Evolutionary conservation across 2,888 invertebrate genomes (phyloP), one percentile per base, ranked within the genome.

Genomic region (Conus canariensis): DNA sequence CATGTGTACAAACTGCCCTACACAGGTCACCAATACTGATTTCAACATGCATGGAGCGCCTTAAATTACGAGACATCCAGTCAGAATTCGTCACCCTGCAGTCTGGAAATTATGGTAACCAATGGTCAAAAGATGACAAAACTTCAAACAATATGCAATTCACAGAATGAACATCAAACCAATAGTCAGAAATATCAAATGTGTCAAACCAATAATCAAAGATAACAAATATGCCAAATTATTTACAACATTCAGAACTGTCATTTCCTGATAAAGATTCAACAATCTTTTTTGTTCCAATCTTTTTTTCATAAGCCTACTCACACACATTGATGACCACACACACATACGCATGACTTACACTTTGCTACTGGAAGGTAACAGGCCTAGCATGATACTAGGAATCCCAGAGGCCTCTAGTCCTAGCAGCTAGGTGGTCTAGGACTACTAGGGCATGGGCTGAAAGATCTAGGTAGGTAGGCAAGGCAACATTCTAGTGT

Each of bases 401-500:
- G 77, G 77, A 25, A 80, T 30, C 30, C 77, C 45, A 80, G 10
- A 45, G 77, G 45, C 77, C 77, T 80, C 77, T 80, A 80, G 10
- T 30, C 77, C 77, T 80, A 80, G 10, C 30, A 80, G 30, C 77
- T 80, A 80, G 77, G 77, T 10, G 25, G 30, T 30, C 77, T 80
- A 80, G 77, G 30, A 30, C 77, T 80, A 30, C 77, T 80, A 80
- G 77, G 77, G 12, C 14, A 12, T 30, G 30, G 77, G 77, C 77
- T 80, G 77, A 80, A 80, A 80, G 77, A 80, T 10, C 77, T 80
- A 80, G 77, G 77, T 80, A 80, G 77, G n/a, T 74, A 30, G 77
- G 25, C 77, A 80, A 80, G 77, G 77, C 77, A 80, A 22, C 12
- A 10, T 30, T 30, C 77, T 80, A 80, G 22, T 80, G 30, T 5